Base-by-base conservation (phyloP, 2,797 vertebrate species). In the Allobates femoralis region DNA sequence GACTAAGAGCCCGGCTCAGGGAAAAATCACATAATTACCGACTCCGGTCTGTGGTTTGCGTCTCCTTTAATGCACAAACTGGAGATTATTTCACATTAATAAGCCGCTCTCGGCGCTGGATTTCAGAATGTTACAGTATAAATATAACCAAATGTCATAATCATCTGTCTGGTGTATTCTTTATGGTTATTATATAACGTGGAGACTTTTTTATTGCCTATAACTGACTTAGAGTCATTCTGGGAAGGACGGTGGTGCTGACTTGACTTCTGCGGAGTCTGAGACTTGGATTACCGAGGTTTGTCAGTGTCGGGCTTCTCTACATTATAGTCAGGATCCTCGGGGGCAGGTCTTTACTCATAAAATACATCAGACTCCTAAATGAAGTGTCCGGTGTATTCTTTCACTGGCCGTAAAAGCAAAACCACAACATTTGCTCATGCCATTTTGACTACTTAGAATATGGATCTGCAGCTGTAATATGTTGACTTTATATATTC, bases 1-100 rank as follows among this genome's bases (percentile, higher is more conserved):
- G 76, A 34, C 76, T 58, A 58, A 23, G 37, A 46, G 18, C 55
- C 21, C 26, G 34, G 77, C 77, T 79, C 56, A 26, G 26, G 21
- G 14, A 14, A 26, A 15, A 23, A 62, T 79, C 51, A 71, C 64
- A 85, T 85, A 71, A 85, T 85, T 15, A 79, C 21, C 60, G 83
- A 16, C 41, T 66, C 11, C 46, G 3, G 23, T 14, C 34, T 85
- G 83, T 37, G 77, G 84, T 56, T 71, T n/a, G n/a, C 32, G 30
- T 55, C 58, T 37, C 60, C 18, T 50, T 74, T 66, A 53, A 83
- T 50, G 23, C 56, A 41, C 23, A 19, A 50, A n/a, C 5, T 15
- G 5, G 11, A 14, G 51, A 32, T 50, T 32, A 12, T 18, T 53
- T 69, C 58, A 14, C 10, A 5, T 6, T 84, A 66, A 77, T 84